Percentiles rank a stretch among this genome's conserved stretches.
Evolutionary conservation across 2,797 vertebrate species (phyloP).

Genomic region (Ctenopoma multispine): DNA sequence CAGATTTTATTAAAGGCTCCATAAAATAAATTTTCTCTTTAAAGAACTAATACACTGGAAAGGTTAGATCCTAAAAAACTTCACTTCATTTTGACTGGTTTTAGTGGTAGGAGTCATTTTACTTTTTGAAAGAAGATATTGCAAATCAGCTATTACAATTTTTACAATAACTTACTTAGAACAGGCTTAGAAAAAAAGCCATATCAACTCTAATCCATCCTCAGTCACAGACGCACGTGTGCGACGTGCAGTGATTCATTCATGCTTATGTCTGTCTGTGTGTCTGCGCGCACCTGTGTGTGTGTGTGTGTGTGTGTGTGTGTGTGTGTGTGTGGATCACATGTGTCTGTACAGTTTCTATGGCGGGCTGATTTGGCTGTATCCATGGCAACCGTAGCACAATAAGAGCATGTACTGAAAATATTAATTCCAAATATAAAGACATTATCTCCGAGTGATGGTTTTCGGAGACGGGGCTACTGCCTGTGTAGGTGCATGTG

Average conservation of each 20-base stretch:
- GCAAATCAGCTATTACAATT: not conserved
- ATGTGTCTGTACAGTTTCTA: conserved; percentile 22
- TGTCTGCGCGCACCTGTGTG: not conserved
- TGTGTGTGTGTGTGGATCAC: not conserved
- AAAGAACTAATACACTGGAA: not conserved
- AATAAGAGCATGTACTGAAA: conserved; percentile 23
- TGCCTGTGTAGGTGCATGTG: conserved; percentile 21
- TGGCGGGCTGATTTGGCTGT: conserved; percentile 26
- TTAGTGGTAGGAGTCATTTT: not conserved
- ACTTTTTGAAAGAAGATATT: not conserved
- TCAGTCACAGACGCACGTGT: conserved; percentile 6
- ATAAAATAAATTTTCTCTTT: not conserved
- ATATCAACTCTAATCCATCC: not conserved
- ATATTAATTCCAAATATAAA: conserved; percentile 49
- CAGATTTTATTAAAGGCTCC: not conserved
- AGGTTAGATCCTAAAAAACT: not conserved
- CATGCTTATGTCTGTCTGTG: not conserved
- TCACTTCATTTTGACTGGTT: not conserved
- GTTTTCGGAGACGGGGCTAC: not conserved
- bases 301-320: not conserved
- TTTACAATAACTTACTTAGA: not conserved
- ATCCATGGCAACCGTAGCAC: conserved; percentile 49
- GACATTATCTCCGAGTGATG: conserved; percentile 2
- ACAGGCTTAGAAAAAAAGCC: not conserved
- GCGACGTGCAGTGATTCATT: conserved; percentile 11